Evolutionary conservation across 2,797 vertebrate species (phyloP), one percentile per base, ranked within the genome.

Genomic region (Sylvilagus floridanus): DNA sequence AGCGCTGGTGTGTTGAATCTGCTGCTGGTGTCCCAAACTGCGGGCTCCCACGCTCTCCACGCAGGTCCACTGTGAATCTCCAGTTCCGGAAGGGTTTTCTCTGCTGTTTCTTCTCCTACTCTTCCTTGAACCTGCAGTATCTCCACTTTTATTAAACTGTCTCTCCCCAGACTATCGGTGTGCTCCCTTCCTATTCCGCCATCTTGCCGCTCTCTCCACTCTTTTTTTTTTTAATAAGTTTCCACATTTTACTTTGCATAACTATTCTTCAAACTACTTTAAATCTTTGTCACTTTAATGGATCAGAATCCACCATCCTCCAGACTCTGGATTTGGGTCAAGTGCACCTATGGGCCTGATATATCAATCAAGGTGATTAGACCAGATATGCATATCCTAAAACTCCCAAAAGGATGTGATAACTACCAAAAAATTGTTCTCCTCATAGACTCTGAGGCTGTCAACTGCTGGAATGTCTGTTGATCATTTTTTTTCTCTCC

Each of bases 201-300:
- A n/a, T n/a, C n/a, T n/a, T n/a, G n/a, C n/a, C n/a, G n/a, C n/a
- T n/a, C n/a, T n/a, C n/a, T n/a, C n/a, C n/a, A n/a, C n/a, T n/a
- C n/a, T 77, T 88, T 73, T 32, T 57, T 79, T 26, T 78, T 88
- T 73, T 30, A 78, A 65, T 32, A 68, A 85, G n/a, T 16, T 21
- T 52, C 4, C 28, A n/a, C 12, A 14, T 77, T 77, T 90, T 83
- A 26, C 32, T 83, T 90, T 82, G 30, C 47, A n/a, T 71, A 62
- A 79, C 13, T 68, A 71, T 11, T 10, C 17, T 69, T 17, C 35
- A 71, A n/a, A 7, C 5, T 26, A 63, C 19, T 57, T 88, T 88
- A 50, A 84, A 1, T 69, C 30, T 85, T 50, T 82, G 24, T 92
- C 54, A 65, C 89, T 85, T 71, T 85, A 85, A n/a, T 78, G 71